These are phyloP conservation scores for Schizothorax lantsangensis DNA, from an alignment of 2,797 vertebrate genomes.

Conservation along the genomic window DNA sequence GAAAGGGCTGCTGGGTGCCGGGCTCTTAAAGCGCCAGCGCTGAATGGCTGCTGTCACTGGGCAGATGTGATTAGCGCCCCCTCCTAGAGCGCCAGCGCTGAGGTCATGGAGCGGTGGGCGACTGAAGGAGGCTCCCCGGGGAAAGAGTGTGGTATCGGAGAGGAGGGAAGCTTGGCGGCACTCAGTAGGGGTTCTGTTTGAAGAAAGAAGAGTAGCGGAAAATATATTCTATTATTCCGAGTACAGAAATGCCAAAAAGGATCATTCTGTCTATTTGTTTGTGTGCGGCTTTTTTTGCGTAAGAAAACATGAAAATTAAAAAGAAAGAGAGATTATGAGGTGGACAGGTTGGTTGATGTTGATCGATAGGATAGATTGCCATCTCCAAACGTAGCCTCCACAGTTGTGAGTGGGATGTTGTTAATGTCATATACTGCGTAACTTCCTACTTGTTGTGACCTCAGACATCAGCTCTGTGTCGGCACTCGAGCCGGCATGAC, in stretches of 20 bases:
- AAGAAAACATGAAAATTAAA: not conserved
- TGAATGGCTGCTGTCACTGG: conserved; percentile 55
- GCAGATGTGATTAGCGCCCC: conserved; percentile 55
- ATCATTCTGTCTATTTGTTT: not conserved
- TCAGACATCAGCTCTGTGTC: conserved; percentile 60
- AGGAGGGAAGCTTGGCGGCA: conserved; percentile 40
- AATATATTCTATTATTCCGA: conserved; percentile 36
- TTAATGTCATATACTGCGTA: conserved; percentile 38
- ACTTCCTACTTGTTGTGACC: conserved; percentile 43
- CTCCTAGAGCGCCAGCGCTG: conserved; percentile 26
- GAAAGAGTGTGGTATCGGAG: conserved; percentile 35
- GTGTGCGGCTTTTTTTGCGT: not conserved
- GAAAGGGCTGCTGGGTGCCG: conserved; percentile 73
- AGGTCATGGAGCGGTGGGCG: conserved; percentile 38
- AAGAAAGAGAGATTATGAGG: conserved; percentile 9
- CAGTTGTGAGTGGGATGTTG: conserved; percentile 14
- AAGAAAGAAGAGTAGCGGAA: conserved; percentile 6
- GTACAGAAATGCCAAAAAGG: conserved; percentile 14
- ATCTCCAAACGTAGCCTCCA: not conserved
- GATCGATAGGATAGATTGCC: conserved; percentile 8
- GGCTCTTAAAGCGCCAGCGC: conserved; percentile 77
- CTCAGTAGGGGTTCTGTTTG: conserved; percentile 53
- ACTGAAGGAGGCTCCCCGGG: conserved; percentile 45
- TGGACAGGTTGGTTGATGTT: not conserved
- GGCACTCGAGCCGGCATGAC: conserved; percentile 53